Evolutionary conservation across 2,113 vertebrate species (phyloP).

Genomic region (Ageneiosus marmoratus): DNA sequence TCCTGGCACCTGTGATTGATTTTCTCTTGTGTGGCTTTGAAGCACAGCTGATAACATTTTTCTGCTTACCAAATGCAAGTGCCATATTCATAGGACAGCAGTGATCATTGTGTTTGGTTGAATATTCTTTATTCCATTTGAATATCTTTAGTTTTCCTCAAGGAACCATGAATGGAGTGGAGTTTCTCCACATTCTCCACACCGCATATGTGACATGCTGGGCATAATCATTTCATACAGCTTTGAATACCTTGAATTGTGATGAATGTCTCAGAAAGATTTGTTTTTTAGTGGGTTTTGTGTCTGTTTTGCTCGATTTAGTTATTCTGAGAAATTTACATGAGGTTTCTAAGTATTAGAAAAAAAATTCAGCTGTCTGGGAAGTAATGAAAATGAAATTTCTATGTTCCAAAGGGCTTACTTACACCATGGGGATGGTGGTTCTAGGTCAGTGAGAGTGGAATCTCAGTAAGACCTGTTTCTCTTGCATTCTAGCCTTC

Average conservation of each 20-base stretch:
- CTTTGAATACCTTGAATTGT: background rate
- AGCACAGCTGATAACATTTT: conserved; percentile 55
- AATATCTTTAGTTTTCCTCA: conserved; percentile 18
- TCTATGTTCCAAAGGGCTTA: no score
- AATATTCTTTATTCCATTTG: background rate
- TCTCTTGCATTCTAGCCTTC: no score
- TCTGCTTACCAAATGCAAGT: conserved; percentile 35
- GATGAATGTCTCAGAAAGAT: background rate
- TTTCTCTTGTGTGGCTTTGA: conserved; percentile 54
- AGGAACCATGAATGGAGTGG: background rate
- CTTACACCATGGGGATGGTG: no score
- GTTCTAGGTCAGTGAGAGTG: no score
- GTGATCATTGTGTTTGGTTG: conserved; percentile 33
- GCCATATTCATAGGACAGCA: conserved; percentile 27
- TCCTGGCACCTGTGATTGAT: conserved; percentile 59
- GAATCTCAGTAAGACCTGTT: no score
- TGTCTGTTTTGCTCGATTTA: background rate
- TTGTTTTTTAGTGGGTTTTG: background rate
- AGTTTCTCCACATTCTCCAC: background rate
- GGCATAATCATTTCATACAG: background rate
- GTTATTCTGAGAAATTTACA: background rate
- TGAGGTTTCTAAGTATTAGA: background rate
- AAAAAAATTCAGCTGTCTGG: no score
- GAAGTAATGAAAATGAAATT: no score
- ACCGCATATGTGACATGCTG: background rate